phyloP scores from a whole-genome alignment of 2,888 invertebrate genomes.

The Leptinotarsa haldemani region DNA sequence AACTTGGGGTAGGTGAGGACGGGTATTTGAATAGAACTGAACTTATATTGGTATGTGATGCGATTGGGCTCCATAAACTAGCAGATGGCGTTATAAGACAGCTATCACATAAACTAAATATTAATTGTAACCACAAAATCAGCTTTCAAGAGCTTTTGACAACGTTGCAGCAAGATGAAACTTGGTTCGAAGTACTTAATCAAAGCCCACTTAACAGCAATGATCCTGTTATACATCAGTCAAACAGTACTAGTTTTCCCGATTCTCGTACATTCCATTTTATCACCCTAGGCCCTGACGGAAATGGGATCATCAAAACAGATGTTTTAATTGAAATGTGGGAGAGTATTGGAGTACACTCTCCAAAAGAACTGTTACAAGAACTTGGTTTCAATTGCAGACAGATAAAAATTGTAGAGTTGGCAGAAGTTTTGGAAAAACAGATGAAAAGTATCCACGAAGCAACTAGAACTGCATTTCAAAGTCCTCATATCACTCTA shows the following conservation, averaged over 20 bases:
- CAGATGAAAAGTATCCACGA: constrained; percentile 67
- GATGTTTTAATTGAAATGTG: constrained; percentile 77
- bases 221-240: constrained; percentile 33
- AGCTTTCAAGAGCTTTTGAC: constrained; percentile 75
- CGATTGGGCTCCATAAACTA: constrained; percentile 75
- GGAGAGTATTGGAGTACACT: constrained; percentile 77
- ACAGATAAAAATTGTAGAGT: constrained; percentile 71
- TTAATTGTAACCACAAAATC: constrained; percentile 73
- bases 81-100: constrained; percentile 74
- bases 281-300: constrained; percentile 62
- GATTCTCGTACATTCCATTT: constrained; percentile 62
- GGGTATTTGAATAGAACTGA: constrained; percentile 74
- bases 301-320: constrained; percentile 62
- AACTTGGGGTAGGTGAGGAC: constrained; percentile 71
- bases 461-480: constrained; percentile 54
- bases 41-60: constrained; percentile 74
- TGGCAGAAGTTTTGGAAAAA: constrained; percentile 77
- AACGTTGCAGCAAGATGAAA: constrained; percentile 70
- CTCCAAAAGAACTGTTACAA: constrained; percentile 73
- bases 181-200: constrained; percentile 62
- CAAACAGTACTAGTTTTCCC: constrained; percentile 55
- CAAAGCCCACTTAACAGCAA: constrained; percentile 40
- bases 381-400: constrained; percentile 75
- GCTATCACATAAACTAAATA: constrained; percentile 74
- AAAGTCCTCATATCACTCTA: constrained; percentile 67